Conservation (phyloP, 1,140 invertebrate species). For the Eurosta solidaginis region DNA sequence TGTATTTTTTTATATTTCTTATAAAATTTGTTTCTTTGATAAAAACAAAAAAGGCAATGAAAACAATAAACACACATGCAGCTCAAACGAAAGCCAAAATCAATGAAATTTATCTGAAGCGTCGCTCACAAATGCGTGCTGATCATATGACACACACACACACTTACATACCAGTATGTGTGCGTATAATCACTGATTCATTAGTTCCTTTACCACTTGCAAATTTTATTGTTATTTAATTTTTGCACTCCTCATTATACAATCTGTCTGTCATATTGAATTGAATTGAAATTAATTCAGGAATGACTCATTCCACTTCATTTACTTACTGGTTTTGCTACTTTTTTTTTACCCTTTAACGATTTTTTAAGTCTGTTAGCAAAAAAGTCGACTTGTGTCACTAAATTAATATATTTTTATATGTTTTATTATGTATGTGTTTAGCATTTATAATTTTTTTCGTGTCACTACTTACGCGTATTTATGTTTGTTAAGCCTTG, state of each 20-base stretch:
- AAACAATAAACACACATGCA: not conserved
- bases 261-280: too few species aligned
- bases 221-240: slow-evolving; percentile 11
- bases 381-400: slow-evolving; percentile 4
- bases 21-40: too few species aligned
- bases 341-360: not conserved
- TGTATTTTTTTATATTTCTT: too few species aligned
- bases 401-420: slow-evolving; percentile 4
- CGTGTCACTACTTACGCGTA: not conserved
- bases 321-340: not conserved
- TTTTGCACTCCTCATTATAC: not conserved
- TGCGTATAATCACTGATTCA: not conserved
- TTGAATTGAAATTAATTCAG: too few species aligned
- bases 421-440: too few species aligned
- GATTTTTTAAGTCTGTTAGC: not conserved
- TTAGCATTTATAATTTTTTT: not conserved
- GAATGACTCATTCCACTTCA: not conserved
- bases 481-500: not conserved
- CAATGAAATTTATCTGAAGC: not conserved
- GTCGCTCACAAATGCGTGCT: not conserved
- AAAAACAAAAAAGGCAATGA: too few species aligned
- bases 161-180: too few species aligned
- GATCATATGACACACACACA: not conserved
- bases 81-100: not conserved
- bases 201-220: not conserved